Base-by-base conservation (phyloP, 2,113 vertebrate genomes). In the Siniperca chuatsi region DNA sequence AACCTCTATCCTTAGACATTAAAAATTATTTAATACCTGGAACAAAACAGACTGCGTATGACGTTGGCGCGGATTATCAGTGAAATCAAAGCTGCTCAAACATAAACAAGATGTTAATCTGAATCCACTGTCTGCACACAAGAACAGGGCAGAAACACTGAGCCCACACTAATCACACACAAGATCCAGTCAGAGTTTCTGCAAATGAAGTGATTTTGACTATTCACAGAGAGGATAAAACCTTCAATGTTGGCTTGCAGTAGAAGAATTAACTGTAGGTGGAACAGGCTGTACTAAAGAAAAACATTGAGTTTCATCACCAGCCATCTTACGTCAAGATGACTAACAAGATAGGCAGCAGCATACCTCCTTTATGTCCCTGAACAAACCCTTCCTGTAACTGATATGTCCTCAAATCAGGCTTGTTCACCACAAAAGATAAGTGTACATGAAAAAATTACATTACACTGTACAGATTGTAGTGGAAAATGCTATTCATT, bases 251-350 rank as follows among this genome's bases (percentile, higher is more conserved):
- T 16, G 15, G 10, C 35, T 78, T 72, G 12, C 16, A 62, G 25
- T 60, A 5, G 35, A 78, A 70, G 37, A 81, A 68, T 55, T 15
- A 62, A 21, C 57, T 37, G 62, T 48, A 66, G 23, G 64, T 54
- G 52, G 46, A 54, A 65, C 60, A 44, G 57, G 23, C 15, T 72
- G 66, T 15, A 42, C 54, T 29, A 13, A 86, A 88, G 50, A 74
- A 82, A 83, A 90, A 83, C 76, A 84, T 4, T 6, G 60, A 13
- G 35, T 83, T 90, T 87, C 77, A 89, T 89, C 89, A 82, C 25
- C 5, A 8, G 29, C 23, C 68, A 33, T 85, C 71, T 84, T 84
- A 89, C 84, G 87, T 93, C 92, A 94, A 94, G 91, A 93, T 95
- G 62, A 78, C 57, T 52, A 61, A 81, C 61, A 58, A 83, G 92